Conservation (phyloP, 2,888 invertebrate species). For the Leucophenga montana region DNA sequence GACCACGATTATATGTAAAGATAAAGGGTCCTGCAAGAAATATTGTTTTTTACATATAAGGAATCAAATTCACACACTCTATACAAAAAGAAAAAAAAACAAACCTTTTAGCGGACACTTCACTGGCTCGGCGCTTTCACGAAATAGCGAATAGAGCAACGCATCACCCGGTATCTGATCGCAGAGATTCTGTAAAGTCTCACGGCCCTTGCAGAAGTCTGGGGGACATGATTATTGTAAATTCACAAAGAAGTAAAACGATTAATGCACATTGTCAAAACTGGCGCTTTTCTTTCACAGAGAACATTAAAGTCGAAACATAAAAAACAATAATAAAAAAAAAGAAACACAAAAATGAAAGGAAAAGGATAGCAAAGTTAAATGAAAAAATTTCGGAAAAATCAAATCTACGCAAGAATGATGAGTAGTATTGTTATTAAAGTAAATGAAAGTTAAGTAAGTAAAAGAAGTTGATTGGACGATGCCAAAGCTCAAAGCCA, state of each 20-base stretch:
- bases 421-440: background rate
- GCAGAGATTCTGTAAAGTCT: slow-evolving; percentile 86
- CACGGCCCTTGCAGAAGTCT: slow-evolving; percentile 75
- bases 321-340: slow-evolving; percentile 5
- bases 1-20: slow-evolving; percentile 93
- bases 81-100: slow-evolving; percentile 27
- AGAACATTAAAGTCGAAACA: background rate
- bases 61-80: no score
- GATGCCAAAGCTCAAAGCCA: slow-evolving; percentile 38
- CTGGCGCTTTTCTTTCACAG: no score
- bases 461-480: slow-evolving; percentile 53
- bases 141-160: slow-evolving; percentile 89
- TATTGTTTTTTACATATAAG: no score
- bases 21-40: slow-evolving; percentile 83
- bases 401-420: background rate
- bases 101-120: slow-evolving; percentile 83
- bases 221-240: slow-evolving; percentile 73
- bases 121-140: slow-evolving; percentile 89
- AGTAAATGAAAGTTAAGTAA: slow-evolving; percentile 22
- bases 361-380: background rate
- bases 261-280: slow-evolving; percentile 71
- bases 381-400: slow-evolving; percentile 1
- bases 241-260: slow-evolving; percentile 66
- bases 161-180: slow-evolving; percentile 92
- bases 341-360: background rate